Base-by-base conservation (phyloP, 2,797 vertebrate species). In the Melanotaenia nigrans region DNA sequence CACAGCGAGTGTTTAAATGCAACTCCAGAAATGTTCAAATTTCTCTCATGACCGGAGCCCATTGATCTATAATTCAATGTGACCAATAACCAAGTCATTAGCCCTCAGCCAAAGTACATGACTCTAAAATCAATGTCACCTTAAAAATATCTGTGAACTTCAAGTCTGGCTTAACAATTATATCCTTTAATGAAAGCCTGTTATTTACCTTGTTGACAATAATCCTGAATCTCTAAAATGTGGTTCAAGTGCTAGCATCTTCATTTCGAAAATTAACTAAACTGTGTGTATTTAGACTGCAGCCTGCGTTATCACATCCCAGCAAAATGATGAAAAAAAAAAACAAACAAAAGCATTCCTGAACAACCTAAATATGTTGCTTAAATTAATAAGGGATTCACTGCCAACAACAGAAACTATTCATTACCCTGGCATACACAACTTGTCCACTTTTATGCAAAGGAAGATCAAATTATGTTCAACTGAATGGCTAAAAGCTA, bases 41-140 rank as follows among this genome's bases (percentile, higher is more conserved):
- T 22, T 66, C 30, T 54, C 33, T 66, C 40, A 30, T 61, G n/a
- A 57, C 18, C 57, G 35, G 40, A 75, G 32, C 22, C 60, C 30
- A 67, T 65, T 76, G 11, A 72, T 25, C 30, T 51, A 10, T 4
- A 24, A 62, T 32, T 2, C 2, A 42, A 49, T 28, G 32, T 57
- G 33, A 70, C 59, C 36, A 71, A 65, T 36, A 36, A 33, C n/a
- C 24, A 9, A 14, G 10, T 42, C 8, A 5, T 56, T 20, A 45
- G 22, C 10, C 47, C 13, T 49, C 4, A 57, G 30, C 7, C 38
- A 64, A 30, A 35, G 5, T 28, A n/a, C 35, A 55, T 14, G 2
- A 30, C 51, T 36, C 38, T 49, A 9, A 68, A 4, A 18, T 25
- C 51, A 55, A 8, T 30, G 25, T 7, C 10, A 1, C 13, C 3